Evolutionary conservation across 2,888 invertebrate species (phyloP).

Genomic region (Brachycybe producta): DNA sequence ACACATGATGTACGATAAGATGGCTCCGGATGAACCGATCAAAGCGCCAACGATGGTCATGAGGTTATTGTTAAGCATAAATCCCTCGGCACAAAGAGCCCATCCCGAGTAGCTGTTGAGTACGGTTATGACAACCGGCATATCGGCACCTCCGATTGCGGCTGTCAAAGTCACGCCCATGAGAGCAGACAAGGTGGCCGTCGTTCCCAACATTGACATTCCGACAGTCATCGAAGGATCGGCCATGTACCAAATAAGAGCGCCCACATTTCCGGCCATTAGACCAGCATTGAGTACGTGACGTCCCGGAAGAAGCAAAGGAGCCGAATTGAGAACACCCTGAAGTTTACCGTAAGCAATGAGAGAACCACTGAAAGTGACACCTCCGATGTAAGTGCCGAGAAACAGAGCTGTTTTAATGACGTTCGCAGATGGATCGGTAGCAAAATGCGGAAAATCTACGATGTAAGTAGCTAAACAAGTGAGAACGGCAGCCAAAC

Average conservation of each 20-base stretch:
- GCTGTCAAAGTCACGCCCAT: conserved; percentile 79
- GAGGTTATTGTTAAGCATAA: conserved; percentile 81
- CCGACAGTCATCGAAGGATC: conserved; percentile 52
- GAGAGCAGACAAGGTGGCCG: conserved; percentile 59
- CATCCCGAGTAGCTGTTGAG: conserved; percentile 85
- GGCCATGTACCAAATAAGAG: conserved; percentile 54
- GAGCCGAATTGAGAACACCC: conserved; percentile 57
- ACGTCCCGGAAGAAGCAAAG: conserved; percentile 65
- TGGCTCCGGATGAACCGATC: conserved; percentile 82
- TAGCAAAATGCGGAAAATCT: conserved; percentile 66
- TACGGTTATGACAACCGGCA: conserved; percentile 87
- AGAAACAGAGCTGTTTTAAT: conserved; percentile 72
- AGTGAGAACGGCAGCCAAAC: conserved; percentile 73
- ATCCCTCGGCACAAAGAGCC: conserved; percentile 86
- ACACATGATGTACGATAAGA: conserved; percentile 88
- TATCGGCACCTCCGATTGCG: conserved; percentile 85
- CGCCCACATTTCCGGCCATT: conserved; percentile 54
- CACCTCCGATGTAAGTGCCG: conserved; percentile 79
- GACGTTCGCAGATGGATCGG: conserved; percentile 65
- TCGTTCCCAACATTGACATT: conserved; percentile 57
- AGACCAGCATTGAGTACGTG: conserved; percentile 61
- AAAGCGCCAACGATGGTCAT: conserved; percentile 85
- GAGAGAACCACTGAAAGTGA: conserved; percentile 59
- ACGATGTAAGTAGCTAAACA: conserved; percentile 72
- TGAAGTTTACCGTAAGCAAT: conserved; percentile 44